Evolutionary conservation across 2,797 vertebrate genomes (phyloP).

Genomic region (Pelochelys cantorii): DNA sequence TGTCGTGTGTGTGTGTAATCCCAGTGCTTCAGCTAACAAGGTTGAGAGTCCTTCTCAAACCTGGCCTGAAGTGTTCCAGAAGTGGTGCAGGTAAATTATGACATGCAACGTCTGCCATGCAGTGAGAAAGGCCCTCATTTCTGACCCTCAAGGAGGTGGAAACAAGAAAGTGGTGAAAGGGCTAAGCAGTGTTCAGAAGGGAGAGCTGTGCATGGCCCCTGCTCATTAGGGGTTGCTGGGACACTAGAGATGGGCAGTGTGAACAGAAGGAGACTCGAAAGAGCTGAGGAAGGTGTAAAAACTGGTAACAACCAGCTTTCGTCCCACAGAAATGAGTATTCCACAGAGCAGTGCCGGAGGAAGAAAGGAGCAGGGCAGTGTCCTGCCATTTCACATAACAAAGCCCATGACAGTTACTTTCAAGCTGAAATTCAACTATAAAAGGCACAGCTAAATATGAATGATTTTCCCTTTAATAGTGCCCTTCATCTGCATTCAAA

Average conservation of each 20-base stretch:
- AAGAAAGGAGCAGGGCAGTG: neutral
- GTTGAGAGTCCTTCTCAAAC: neutral
- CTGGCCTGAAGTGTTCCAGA: neutral
- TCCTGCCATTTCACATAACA: neutral
- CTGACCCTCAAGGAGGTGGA: neutral
- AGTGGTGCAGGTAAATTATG: neutral
- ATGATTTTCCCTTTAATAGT: no score
- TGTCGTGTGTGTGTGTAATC: neutral
- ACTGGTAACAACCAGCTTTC: neutral
- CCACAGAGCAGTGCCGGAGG: neutral
- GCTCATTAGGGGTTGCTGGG: neutral
- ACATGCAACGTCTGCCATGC: neutral
- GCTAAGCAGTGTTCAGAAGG: no score
- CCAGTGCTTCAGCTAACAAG: neutral
- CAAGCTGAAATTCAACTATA: neutral
- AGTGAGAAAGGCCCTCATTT: neutral
- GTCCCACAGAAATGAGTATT: neutral
- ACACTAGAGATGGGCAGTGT: neutral
- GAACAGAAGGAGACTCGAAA: neutral
- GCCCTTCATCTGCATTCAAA: no score
- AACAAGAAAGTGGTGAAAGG: neutral
- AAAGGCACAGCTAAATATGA: neutral
- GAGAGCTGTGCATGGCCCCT: no score
- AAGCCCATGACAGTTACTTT: accelerated
- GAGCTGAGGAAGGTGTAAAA: neutral